Percentiles rank a stretch among this genome's conserved stretches.
These are phyloP conservation scores for Pogonophryne albipinna DNA, from an alignment of 2,797 vertebrate species.

Conservation along the genomic window DNA sequence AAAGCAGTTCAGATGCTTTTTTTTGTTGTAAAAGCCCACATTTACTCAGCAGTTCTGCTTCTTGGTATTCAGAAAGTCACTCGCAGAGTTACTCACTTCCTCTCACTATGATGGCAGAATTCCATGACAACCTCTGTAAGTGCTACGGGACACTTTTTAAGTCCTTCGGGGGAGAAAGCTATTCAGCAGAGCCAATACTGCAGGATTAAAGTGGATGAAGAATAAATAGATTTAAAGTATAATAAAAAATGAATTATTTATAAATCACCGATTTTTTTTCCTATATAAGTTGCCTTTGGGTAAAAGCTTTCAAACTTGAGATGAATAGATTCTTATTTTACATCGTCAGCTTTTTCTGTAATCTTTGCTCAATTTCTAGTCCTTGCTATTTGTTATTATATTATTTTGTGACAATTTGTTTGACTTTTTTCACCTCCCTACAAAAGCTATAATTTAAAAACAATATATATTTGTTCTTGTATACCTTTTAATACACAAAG, in stretches of 20 bases:
- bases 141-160: slow-evolving; percentile 7
- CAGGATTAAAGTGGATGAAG: slow-evolving; percentile 14
- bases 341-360: slow-evolving; percentile 4
- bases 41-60: slow-evolving; percentile 10
- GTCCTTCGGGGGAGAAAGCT: slow-evolving; percentile 4
- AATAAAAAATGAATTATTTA: slow-evolving; percentile 40
- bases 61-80: not conserved
- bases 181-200: not conserved
- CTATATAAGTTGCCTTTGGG: slow-evolving; percentile 45
- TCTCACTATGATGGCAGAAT: slow-evolving; percentile 9
- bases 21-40: slow-evolving; percentile 22
- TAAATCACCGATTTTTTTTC: slow-evolving; percentile 36
- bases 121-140: slow-evolving; percentile 17
- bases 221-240: slow-evolving; percentile 34
- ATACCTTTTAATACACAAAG: not conserved
- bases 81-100: slow-evolving; percentile 23
- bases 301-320: slow-evolving; percentile 17
- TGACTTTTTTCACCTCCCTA: too few relatives aligned
- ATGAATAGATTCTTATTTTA: slow-evolving; percentile 33
- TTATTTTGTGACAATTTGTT: not conserved
- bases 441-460: too few relatives aligned
- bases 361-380: slow-evolving; percentile 1
- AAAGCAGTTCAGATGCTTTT: not conserved
- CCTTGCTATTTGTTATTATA: not conserved
- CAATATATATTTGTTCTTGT: not conserved